phyloP scores from a whole-genome alignment of 2,113 vertebrate species.

The Pituophis catenifer region DNA sequence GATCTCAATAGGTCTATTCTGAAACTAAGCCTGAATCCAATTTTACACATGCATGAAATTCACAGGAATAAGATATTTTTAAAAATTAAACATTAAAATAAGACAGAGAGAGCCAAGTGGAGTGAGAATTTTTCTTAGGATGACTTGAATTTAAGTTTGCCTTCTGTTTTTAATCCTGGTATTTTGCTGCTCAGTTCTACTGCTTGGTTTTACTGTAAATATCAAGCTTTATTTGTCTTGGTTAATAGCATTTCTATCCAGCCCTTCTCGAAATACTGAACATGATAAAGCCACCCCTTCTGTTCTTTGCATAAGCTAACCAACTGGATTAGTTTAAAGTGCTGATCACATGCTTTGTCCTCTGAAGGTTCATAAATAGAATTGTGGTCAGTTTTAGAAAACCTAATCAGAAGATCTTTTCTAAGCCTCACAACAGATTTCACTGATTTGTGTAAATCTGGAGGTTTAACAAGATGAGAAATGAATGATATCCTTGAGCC shows the following conservation, averaged over 20 bases:
- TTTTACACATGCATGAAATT: not conserved
- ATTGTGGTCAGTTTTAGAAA: not conserved
- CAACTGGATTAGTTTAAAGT: not conserved
- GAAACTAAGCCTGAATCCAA: not conserved
- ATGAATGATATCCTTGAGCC: too few relatives aligned
- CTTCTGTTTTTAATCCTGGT: not conserved
- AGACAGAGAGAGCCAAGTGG: not conserved
- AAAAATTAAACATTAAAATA: not conserved
- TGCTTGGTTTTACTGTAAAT: not conserved
- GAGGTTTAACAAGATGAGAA: not conserved
- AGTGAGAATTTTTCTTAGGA: not conserved
- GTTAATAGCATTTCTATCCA: not conserved
- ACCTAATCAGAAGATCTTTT: not conserved
- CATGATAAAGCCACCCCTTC: not conserved
- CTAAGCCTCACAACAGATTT: not conserved
- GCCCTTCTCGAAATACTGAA: not conserved
- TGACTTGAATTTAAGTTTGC: not conserved
- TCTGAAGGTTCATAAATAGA: not conserved
- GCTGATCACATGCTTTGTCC: not conserved
- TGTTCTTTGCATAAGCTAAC: accelerated
- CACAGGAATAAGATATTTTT: not conserved
- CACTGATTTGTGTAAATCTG: accelerated
- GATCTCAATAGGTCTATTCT: not conserved
- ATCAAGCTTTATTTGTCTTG: not conserved
- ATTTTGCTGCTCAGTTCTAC: not conserved